phyloP scores from a whole-genome alignment of 1,140 invertebrate species.

The Drosophila azteca region DNA sequence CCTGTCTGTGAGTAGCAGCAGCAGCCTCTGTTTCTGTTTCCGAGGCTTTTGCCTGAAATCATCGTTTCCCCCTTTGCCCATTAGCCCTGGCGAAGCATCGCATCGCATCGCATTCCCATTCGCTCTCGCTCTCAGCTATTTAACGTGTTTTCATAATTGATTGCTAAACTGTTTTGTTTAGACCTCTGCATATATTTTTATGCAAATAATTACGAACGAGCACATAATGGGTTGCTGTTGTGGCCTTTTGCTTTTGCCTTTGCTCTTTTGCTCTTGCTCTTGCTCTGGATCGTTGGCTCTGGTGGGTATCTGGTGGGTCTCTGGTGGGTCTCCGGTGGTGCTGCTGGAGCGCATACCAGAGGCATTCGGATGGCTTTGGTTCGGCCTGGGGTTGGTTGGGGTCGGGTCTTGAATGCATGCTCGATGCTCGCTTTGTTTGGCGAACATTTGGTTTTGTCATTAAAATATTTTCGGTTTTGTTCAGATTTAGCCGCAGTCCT shows the following conservation, averaged over 20 bases:
- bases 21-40: conserved; percentile 44
- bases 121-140: conserved; percentile 76
- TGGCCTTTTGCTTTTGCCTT: conserved; percentile 1
- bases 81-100: conserved; percentile 42
- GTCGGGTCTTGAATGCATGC: conserved; percentile 41
- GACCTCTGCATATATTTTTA: conserved; percentile 81
- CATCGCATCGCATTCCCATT: conserved; percentile 19
- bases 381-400: background rate
- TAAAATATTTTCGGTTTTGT: conserved; percentile 81
- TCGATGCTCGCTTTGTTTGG: conserved; percentile 63
- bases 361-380: conserved; percentile 18
- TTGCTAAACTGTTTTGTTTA: conserved; percentile 82
- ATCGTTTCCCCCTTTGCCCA: conserved; percentile 1
- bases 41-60: conserved; percentile 33
- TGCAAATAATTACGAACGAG: conserved; percentile 79
- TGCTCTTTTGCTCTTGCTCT: conserved; percentile 12
- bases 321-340: background rate
- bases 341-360: conserved; percentile 34
- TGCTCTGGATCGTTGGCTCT: conserved; percentile 9
- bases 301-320: background rate
- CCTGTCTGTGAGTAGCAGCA: background rate
- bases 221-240: conserved; percentile 66
- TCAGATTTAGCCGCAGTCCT: conserved; percentile 63
- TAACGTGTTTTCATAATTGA: conserved; percentile 82
- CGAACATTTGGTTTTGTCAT: conserved; percentile 74